These are phyloP conservation scores for Anagyrus pseudococci DNA, from an alignment of 2,888 invertebrate genomes.

Conservation along the genomic window DNA sequence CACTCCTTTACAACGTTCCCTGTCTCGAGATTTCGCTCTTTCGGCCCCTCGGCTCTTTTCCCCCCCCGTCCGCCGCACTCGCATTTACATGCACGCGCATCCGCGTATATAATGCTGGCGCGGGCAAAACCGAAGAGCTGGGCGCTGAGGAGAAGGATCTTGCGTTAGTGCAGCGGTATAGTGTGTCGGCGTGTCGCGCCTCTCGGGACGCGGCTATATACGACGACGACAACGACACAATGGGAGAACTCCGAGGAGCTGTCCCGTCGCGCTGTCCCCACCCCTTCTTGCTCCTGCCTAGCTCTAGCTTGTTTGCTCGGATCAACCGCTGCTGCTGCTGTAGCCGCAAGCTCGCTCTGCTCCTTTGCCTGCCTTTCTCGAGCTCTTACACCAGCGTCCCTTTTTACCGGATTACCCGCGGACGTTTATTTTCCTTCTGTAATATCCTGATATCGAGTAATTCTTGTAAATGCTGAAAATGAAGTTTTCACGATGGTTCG, in stretches of 20 bases:
- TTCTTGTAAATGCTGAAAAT: too few relatives aligned
- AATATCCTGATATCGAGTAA: too few relatives aligned
- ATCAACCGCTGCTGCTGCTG: slow-evolving; percentile 28
- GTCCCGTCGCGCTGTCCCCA: slow-evolving; percentile 10
- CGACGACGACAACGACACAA: slow-evolving; percentile 20
- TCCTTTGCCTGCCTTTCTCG: too few relatives aligned
- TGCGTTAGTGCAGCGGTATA: neutral
- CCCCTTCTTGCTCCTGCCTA: neutral
- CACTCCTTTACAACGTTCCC: slow-evolving; percentile 45
- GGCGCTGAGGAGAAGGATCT: neutral
- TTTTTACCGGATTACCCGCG: too few relatives aligned
- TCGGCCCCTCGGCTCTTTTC: neutral
- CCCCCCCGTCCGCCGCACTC: slow-evolving; percentile 1
- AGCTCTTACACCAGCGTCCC: too few relatives aligned
- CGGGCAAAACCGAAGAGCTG: neutral
- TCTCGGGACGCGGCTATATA: too few relatives aligned
- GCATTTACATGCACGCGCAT: neutral
- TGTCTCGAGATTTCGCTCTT: slow-evolving; percentile 47
- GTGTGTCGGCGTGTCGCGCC: too few relatives aligned
- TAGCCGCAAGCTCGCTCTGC: too few relatives aligned
- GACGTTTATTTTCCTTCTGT: slow-evolving; percentile 3
- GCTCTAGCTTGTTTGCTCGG: too few relatives aligned
- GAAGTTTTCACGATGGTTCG: too few relatives aligned
- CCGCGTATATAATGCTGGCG: neutral
- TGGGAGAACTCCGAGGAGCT: slow-evolving; percentile 22